Base-by-base conservation (phyloP, 2,113 vertebrate genomes). In the Grantiella picta region DNA sequence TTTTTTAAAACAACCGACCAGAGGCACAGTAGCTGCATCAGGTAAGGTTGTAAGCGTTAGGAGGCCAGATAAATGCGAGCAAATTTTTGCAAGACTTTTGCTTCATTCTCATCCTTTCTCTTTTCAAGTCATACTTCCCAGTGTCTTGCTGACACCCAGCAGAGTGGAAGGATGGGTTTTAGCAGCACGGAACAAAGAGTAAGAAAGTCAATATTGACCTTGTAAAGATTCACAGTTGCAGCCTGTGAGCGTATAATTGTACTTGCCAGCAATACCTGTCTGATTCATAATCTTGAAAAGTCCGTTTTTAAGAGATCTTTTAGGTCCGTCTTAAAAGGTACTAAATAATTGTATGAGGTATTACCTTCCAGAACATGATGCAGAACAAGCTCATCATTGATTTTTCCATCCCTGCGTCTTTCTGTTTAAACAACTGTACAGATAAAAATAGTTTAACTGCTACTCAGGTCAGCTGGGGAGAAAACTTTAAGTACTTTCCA, bases 281-380 rank as follows among this genome's bases (percentile, higher is more conserved):
- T 92, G 75, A 81, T 70, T 94, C 75, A 92, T 79, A 61, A 56
- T 75, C 65, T 77, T 56, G 20, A 81, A 89, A 92, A 94, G 82
- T 52, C 47, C 35, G 9, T 65, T 94, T 79, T 91, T 80, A 14
- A 77, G 54, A 82, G 27, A 68, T 72, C 36, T 75, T n/a, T 77
- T 86, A 89, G 52, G 38, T 91, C 27, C 33, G 21, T 81, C 81
- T 91, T 92, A 78, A 93, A 92, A 94, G 68, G 28, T 87, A 42
- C 24, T 78, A 93, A 81, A 64, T 63, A 31, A 65, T 36, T 47
- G 10, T 49, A 59, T 87, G 60, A 85, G 2, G 1, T 75, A 81
- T 47, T 87, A 69, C 38, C 17, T 82, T 71, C 31, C 61, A 83
- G n/a, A 87, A 84, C 40, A 75, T 47, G 38, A 80, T 73, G 57